These are phyloP conservation scores for Coreoperca whiteheadi DNA, from an alignment of 2,113 vertebrate species.

Conservation along the genomic window DNA sequence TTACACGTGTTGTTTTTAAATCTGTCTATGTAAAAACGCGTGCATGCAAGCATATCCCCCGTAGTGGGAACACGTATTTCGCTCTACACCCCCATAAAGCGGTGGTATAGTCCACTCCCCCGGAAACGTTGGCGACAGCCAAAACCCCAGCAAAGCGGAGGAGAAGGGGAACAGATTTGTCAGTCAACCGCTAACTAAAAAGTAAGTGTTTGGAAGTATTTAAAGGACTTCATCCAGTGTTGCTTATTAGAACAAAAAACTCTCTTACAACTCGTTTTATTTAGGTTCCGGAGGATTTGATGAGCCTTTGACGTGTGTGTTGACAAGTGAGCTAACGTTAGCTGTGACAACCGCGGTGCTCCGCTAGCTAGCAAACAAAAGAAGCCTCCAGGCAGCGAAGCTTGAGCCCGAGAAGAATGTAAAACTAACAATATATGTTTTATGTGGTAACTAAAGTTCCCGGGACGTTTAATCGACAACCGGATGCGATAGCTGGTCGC, in stretches of 20 bases:
- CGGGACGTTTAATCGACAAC: neutral
- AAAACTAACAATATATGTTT: rapidly evolving
- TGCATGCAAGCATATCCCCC: neutral
- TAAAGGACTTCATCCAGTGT: rapidly evolving
- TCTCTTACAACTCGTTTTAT: rapidly evolving
- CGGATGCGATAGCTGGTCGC: too few species aligned
- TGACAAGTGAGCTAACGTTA: conserved; percentile 2
- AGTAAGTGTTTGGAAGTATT: conserved; percentile 26
- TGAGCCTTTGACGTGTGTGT: neutral
- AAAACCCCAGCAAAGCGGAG: neutral
- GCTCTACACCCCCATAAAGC: neutral
- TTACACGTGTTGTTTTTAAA: rapidly evolving
- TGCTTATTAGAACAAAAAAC: rapidly evolving
- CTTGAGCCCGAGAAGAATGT: rapidly evolving
- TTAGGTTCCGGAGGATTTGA: neutral
- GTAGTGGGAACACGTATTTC: neutral
- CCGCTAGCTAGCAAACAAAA: conserved; percentile 62
- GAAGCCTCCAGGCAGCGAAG: neutral
- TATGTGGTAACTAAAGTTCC: rapidly evolving
- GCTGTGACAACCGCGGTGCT: conserved; percentile 10
- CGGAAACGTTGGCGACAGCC: conserved; percentile 62
- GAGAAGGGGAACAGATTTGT: conserved; percentile 40
- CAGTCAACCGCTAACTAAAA: neutral
- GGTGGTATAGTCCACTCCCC: conserved; percentile 45
- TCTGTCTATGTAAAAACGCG: rapidly evolving